A percentile compares a stretch with the other conserved stretches of the same genome.
Evolutionary conservation across 1,140 invertebrate genomes (phyloP).

Genomic region (Eubasilissa regina): DNA sequence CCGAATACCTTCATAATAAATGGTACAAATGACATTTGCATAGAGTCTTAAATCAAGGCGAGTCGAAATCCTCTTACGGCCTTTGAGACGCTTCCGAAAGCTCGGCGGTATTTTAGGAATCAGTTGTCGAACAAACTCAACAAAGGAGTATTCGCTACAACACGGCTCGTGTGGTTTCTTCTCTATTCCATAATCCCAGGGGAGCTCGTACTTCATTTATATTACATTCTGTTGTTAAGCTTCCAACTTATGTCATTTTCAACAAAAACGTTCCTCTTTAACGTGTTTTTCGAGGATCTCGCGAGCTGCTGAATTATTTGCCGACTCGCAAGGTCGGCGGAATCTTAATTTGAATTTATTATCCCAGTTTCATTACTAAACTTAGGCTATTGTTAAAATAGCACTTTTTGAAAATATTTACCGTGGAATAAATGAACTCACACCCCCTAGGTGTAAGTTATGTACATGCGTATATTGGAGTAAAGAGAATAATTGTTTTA

Average conservation of each 20-base stretch:
- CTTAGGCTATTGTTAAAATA: neutral
- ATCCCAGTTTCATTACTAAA: neutral
- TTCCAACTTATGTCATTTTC: too few species aligned
- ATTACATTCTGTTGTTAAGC: too few species aligned
- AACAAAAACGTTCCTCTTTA: too few species aligned
- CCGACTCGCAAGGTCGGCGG: too few species aligned
- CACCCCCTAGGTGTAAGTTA: neutral
- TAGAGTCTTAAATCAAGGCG: constrained; percentile 35
- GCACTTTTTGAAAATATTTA: neutral
- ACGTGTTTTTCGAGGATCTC: too few species aligned
- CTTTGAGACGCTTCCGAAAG: constrained; percentile 8
- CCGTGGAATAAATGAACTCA: neutral
- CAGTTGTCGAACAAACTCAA: constrained; percentile 35
- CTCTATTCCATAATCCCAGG: neutral
- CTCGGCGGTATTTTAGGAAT: constrained; percentile 20
- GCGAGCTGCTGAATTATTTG: too few species aligned
- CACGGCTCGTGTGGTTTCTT: constrained; percentile 1
- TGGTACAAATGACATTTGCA: constrained; percentile 27
- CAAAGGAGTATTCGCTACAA: constrained; percentile 9
- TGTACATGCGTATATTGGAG: constrained; percentile 6
- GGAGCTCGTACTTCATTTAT: neutral
- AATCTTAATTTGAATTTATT: constrained; percentile 6
- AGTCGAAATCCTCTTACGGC: constrained; percentile 31
- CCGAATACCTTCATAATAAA: constrained; percentile 26
- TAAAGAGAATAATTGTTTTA: constrained; percentile 31